Evolutionary conservation across 2,113 vertebrate genomes (phyloP).

Genomic region (Symphodus melops): DNA sequence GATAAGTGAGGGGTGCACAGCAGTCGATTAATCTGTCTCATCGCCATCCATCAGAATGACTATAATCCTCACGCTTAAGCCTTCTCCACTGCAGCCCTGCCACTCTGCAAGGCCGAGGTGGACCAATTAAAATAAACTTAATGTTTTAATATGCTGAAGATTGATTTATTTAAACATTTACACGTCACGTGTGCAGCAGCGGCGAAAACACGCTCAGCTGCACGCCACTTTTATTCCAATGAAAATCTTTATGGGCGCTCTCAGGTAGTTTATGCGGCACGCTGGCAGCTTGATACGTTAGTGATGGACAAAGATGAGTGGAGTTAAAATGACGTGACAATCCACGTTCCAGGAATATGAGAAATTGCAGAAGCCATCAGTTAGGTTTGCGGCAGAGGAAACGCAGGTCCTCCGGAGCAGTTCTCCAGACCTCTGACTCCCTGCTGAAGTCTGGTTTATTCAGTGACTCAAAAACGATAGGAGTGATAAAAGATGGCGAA

Average conservation of each 20-base stretch:
- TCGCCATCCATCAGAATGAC: constrained; percentile 76
- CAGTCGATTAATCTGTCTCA: constrained; percentile 78
- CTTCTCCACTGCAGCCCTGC: constrained; percentile 42
- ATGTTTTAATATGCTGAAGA: constrained; percentile 35
- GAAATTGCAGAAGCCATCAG: neutral
- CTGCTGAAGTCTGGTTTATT: neutral
- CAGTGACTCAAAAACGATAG: neutral
- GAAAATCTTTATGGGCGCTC: constrained; percentile 21
- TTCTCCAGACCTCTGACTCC: constrained; percentile 14
- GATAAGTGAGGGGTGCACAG: constrained; percentile 76
- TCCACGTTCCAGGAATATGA: constrained; percentile 1
- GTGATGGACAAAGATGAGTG: constrained; percentile 20
- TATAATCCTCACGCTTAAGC: constrained; percentile 59
- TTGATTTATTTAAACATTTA: constrained; percentile 50
- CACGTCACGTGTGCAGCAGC: constrained; percentile 20
- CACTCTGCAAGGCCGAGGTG: constrained; percentile 35
- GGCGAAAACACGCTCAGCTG: constrained; percentile 6
- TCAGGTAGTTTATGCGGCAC: constrained; percentile 3
- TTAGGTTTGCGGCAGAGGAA: neutral
- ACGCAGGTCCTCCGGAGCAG: neutral
- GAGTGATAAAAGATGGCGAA: neutral
- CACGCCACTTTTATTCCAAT: constrained; percentile 11
- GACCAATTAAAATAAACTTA: constrained; percentile 45
- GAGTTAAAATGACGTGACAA: neutral
- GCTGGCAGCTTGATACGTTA: constrained; percentile 27